Evolutionary conservation across 2,888 invertebrate species (phyloP).

Genomic region (Lordiphosa andalusiaca): DNA sequence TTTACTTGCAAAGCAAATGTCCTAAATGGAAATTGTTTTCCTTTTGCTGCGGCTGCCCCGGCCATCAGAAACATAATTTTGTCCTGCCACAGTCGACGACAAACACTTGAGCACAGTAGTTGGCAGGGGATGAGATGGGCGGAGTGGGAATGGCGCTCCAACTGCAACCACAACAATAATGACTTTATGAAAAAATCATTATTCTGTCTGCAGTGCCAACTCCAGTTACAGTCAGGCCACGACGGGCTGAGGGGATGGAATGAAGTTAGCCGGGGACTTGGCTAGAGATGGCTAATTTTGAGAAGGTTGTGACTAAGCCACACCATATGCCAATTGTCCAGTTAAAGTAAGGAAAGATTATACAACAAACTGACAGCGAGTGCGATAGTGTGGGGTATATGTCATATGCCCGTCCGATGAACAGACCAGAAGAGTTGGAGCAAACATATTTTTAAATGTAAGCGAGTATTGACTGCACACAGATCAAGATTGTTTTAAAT

Average conservation of each 20-base stretch:
- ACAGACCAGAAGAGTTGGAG: too few relatives aligned
- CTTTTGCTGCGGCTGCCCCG: slow-evolving; percentile 39
- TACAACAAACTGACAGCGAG: too few relatives aligned
- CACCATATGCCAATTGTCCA: neutral
- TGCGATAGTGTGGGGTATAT: too few relatives aligned
- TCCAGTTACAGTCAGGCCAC: slow-evolving; percentile 9
- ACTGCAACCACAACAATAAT: slow-evolving; percentile 68
- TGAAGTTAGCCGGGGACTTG: slow-evolving; percentile 28
- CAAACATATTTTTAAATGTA: too few relatives aligned
- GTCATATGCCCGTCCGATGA: too few relatives aligned
- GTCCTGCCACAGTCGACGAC: slow-evolving; percentile 51
- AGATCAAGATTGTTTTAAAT: too few relatives aligned
- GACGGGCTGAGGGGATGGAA: slow-evolving; percentile 35
- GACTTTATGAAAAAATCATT: slow-evolving; percentile 73
- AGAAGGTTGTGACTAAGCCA: neutral
- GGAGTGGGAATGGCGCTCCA: slow-evolving; percentile 17
- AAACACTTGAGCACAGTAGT: slow-evolving; percentile 69
- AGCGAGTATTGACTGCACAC: too few relatives aligned
- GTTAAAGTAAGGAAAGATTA: too few relatives aligned
- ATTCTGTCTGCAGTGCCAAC: slow-evolving; percentile 48
- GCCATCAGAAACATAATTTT: slow-evolving; percentile 63
- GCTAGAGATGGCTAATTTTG: slow-evolving; percentile 22
- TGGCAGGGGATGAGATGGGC: slow-evolving; percentile 23
- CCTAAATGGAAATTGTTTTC: slow-evolving; percentile 73
- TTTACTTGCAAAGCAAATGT: slow-evolving; percentile 54